Base-by-base conservation (phyloP, 2,888 invertebrate species). In the Himalopsyche anomala region DNA sequence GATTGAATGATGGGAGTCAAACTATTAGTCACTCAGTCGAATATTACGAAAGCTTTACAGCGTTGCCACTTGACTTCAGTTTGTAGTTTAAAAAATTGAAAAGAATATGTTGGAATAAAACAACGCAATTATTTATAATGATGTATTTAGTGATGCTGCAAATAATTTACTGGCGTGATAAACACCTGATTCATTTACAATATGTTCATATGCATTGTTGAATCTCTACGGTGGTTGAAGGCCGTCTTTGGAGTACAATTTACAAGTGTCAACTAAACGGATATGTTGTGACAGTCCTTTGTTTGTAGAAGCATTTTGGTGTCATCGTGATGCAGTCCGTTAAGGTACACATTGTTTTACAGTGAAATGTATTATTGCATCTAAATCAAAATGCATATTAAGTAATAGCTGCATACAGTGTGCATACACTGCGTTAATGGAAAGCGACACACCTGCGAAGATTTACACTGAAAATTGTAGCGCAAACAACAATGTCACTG, bases 201-300 rank as follows among this genome's bases (percentile, higher is more conserved):
- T 56, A 56, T 19, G 56, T 45, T 45, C n/a, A 56, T 56, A 56
- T 56, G 56, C 62, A 6, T 62, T 15, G 15, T 15, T 15, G 15
- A 45, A 51, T 51, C 51, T 15, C 12, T 15, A 15, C 51, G 51
- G 15, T 51, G 51, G 51, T 5, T 15, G 15, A 51, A 38, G 38
- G n/a, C 19, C 19, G 54, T 82, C 62, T 19, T 45, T 81, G 36
- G 42, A 38, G 62, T 45, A 69, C 28, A 69, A 83, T 83, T 55
- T 38, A 83, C 69, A 45, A 55, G 38, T 36, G 82, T 81, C 54
- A 38, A 45, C 17, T 51, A 38, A 55, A 81, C 8, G 81, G 36
- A 56, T 28, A 56, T 82, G 54, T 82, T 54, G 38, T 28, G 82
- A 51, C 42, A 38, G 51, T 82, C n/a, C 55, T 45, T 82, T 45